These are phyloP conservation scores for Salarias fasciatus DNA, from an alignment of 2,797 vertebrate genomes.

Conservation along the genomic window DNA sequence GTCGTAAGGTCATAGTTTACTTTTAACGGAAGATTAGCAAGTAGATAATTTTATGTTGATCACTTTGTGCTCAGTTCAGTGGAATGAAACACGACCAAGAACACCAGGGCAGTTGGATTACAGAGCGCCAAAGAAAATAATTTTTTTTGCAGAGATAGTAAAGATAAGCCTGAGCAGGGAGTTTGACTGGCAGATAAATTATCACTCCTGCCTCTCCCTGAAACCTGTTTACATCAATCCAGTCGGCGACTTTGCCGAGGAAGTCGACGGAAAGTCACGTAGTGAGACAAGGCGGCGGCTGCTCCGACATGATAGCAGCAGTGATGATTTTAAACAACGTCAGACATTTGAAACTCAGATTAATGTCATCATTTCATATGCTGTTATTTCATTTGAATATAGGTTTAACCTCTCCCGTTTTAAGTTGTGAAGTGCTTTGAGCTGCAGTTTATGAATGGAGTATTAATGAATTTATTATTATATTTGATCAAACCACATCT, in stretches of 20 bases:
- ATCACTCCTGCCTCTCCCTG: slow-evolving; percentile 39
- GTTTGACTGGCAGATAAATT: slow-evolving; percentile 60
- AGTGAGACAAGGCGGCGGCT: slow-evolving; percentile 35
- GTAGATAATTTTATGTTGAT: not conserved
- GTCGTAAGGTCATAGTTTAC: too few relatives aligned
- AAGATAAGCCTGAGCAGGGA: slow-evolving; percentile 3
- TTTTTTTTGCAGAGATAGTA: not conserved
- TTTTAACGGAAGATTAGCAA: not conserved
- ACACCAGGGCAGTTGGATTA: not conserved
- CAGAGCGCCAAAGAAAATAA: not conserved
- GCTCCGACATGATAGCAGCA: slow-evolving; percentile 33
- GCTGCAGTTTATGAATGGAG: too few relatives aligned
- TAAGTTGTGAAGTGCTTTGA: too few relatives aligned
- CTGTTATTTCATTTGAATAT: too few relatives aligned
- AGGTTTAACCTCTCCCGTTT: too few relatives aligned
- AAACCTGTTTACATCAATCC: slow-evolving; percentile 56
- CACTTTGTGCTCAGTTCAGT: not conserved
- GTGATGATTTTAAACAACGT: slow-evolving; percentile 12
- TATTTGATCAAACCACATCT: too few relatives aligned
- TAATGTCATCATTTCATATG: too few relatives aligned
- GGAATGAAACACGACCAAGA: not conserved
- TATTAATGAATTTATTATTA: too few relatives aligned
- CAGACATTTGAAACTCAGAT: not conserved
- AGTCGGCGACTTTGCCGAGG: slow-evolving; percentile 27
- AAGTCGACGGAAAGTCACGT: slow-evolving; percentile 20